These are phyloP conservation scores for Holothuria leucospilota DNA, from an alignment of 53 echinoderm and acorn worm genomes.

Conservation along the genomic window DNA sequence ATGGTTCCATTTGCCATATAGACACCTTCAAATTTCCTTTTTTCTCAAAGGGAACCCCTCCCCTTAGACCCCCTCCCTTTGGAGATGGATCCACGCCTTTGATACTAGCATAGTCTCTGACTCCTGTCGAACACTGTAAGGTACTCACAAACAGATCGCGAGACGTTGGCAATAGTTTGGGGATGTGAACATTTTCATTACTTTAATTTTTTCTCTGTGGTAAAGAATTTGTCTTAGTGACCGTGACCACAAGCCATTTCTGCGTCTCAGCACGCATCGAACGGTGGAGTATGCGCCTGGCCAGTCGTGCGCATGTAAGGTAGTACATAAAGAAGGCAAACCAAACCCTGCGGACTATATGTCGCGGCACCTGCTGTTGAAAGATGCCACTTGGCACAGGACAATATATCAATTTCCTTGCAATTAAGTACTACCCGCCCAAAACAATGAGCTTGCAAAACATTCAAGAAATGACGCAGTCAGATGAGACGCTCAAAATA, in stretches of 20 bases:
- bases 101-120: too few species aligned
- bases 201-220: conserved; percentile 48
- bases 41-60: too few species aligned
- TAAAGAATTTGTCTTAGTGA: conserved; percentile 39
- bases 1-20: too few species aligned
- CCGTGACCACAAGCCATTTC: conserved; percentile 60
- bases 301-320: conserved; percentile 29
- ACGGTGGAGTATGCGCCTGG: conserved; percentile 61
- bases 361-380: conserved; percentile 63
- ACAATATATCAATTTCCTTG: conserved; percentile 51
- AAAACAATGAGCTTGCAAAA: conserved; percentile 47
- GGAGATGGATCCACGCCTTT: too few species aligned
- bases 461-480: conserved; percentile 14
- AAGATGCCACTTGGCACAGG: neutral
- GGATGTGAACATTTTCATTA: too few species aligned
- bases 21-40: too few species aligned
- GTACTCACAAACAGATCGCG: conserved; percentile 61
- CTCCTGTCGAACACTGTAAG: conserved; percentile 46
- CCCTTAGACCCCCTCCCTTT: too few species aligned
- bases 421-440: conserved; percentile 42
- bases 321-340: conserved; percentile 53
- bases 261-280: conserved; percentile 50
- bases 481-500: neutral
- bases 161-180: too few species aligned
- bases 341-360: conserved; percentile 70